Evolutionary conservation across 1,140 invertebrate genomes (phyloP), one percentile per base, ranked within the genome.

Genomic region (Drosophila serrata): DNA sequence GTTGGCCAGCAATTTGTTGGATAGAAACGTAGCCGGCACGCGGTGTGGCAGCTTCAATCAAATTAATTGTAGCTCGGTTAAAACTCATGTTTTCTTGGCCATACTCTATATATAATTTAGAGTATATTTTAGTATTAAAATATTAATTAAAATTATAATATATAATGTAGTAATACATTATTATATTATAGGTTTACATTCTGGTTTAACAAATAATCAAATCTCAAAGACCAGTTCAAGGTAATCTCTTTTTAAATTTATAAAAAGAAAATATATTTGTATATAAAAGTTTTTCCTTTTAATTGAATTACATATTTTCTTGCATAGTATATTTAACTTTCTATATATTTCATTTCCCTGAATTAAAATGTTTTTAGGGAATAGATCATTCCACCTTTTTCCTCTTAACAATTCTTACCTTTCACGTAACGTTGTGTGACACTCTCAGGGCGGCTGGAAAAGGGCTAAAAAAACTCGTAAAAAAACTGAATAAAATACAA

Each of bases 31-130:
- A 76, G 82, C 65, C 49, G 80, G 75, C 78, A 80, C 80, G 79
- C 86, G 78, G 81, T 90, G 88, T 88, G 88, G 88, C 88, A 82
- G 82, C 79, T 85, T 82, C 90, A 91, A 91, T 91, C 88, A 91
- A 90, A 85, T 91, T 91, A 91, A 91, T 91, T 91, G 81, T 81
- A 40, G 37, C 76, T 56, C 31, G 35, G 37, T 51, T 55, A 40
- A 46, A 46, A 65, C 12, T 31, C 69, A 46, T 69, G 49, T 37
- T 64, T 35, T 43, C 12, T 11, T 24, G 19, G 29, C 6, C 27
- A 40, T 29, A 53, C 49, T 6, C 31, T 53, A 35, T 22, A 33
- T 24, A 24, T 24, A 13, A 33, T 33, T 33, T 8, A 1, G 0
- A 0, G 7, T 4, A 8, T 15, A 9, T 46, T 15, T 24, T 4